Base-by-base conservation (phyloP, 30 jellyfish, hydroid and myxozoan genomes). In the Aurelia aurita complex sp. Pacific region DNA sequence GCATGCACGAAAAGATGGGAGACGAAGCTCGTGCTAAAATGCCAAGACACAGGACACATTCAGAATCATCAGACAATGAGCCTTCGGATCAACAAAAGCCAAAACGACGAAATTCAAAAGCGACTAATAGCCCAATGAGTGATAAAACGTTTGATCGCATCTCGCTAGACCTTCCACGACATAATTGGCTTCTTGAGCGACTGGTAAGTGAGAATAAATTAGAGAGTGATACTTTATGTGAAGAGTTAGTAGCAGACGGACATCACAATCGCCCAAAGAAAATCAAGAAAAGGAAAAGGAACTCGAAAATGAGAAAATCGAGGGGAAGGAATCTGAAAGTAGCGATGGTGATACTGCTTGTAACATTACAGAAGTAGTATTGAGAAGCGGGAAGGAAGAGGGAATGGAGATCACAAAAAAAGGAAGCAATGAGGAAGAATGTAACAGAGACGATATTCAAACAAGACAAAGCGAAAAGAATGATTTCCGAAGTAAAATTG, bases 151-250 rank as follows among this genome's bases (percentile, higher is more conserved):
- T 63, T 43, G 92, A 79, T 62, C 82, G 97, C 18, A 73, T 91
- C n/a, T 75, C 96, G 36, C 40, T 91, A 34, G 97, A 91, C 66
- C 57, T 91, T 32, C 97, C 97, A 5, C 85, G 89, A 12, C 96
- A 91, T 63, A 91, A 91, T 82, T 91, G 97, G 97, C 90, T 91
- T 3, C 85, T 84, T 6, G 93, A 85, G 57, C 83, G 96, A 68
- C 87, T 91, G 16, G 67, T 78, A 32, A 82, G 65, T 43, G 93
- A 91, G 52, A 79, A 86, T 52, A 91, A 79, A 72, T 40, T 85
- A 17, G 87, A 67, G 40, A 84, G 70, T 43, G 87, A 74, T 18
- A 50, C n/a, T 33, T 33, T 84, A 4, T 82, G 71, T 5, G 77
- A 57, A 53, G 85, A 75, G 64, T 46, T 46, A 46, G 57, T 46